phyloP scores from a whole-genome alignment of 2,113 vertebrate genomes.

The Colius striatus region DNA sequence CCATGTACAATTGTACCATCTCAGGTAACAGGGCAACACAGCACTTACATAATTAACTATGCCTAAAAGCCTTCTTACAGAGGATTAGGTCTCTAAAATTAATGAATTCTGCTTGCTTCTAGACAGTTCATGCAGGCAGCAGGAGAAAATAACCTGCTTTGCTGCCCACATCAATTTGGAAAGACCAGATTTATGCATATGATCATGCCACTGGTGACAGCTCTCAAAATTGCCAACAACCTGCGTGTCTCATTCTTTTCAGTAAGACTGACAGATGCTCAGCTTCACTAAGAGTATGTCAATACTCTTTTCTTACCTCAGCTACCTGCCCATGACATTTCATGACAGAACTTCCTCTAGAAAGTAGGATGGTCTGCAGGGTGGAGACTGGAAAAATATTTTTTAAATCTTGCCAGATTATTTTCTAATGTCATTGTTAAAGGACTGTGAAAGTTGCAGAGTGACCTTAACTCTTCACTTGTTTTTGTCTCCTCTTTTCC shows the following conservation, averaged over 20 bases:
- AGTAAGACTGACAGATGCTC: constrained; percentile 3
- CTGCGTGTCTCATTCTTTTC: neutral
- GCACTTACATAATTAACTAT: constrained; percentile 15
- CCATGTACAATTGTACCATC: neutral
- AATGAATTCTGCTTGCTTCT: constrained; percentile 23
- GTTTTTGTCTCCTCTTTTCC: neutral
- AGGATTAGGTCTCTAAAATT: constrained; percentile 24
- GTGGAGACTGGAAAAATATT: neutral
- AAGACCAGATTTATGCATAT: neutral
- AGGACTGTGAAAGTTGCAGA: neutral
- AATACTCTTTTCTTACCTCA: neutral
- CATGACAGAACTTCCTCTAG: neutral
- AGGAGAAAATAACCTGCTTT: constrained; percentile 19
- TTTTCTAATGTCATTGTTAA: neutral
- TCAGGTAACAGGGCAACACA: neutral
- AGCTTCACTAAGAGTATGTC: neutral
- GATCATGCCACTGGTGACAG: neutral
- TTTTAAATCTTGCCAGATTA: neutral
- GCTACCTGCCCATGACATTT: neutral
- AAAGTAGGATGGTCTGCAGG: neutral
- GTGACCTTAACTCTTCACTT: constrained; percentile 16
- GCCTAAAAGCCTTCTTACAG: constrained; percentile 23
- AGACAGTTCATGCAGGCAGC: neutral
- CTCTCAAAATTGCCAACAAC: neutral
- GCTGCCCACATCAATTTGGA: neutral